Conservation (phyloP, 2,888 invertebrate genomes). For the Adelognathus sp. region DNA sequence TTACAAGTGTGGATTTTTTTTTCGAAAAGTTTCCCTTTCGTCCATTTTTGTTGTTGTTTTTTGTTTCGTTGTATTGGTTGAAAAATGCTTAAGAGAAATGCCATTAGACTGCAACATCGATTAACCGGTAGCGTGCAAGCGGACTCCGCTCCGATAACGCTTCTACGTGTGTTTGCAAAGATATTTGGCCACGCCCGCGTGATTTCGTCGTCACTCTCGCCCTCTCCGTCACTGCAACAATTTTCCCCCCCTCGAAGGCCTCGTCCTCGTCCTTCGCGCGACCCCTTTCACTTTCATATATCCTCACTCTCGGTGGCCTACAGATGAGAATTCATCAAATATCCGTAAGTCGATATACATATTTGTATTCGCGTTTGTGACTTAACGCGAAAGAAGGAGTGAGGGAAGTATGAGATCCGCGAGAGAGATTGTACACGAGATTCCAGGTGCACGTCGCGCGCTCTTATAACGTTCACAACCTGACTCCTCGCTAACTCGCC, state of each 20-base stretch:
- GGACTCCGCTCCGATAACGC: neutral
- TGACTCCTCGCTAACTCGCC: constrained; percentile 42
- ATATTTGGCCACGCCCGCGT: constrained; percentile 47
- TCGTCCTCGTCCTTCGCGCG: constrained; percentile 54
- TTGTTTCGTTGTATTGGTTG: too few relatives aligned
- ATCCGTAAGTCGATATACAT: constrained; percentile 2
- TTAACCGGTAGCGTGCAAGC: neutral
- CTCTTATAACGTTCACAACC: constrained; percentile 37
- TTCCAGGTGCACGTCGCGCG: neutral
- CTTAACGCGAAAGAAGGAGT: neutral
- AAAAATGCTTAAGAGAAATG: too few relatives aligned
- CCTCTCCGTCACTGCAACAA: constrained; percentile 28
- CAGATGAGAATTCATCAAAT: constrained; percentile 54
- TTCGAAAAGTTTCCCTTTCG: too few relatives aligned
- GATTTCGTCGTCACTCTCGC: constrained; percentile 15
- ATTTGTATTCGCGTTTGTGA: constrained; percentile 30
- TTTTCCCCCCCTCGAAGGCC: constrained; percentile 51
- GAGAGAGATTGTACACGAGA: constrained; percentile 31
- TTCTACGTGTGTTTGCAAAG: neutral
- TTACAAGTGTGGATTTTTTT: too few relatives aligned
- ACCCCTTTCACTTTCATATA: constrained; percentile 62
- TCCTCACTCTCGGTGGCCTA: constrained; percentile 54
- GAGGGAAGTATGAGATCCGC: neutral
- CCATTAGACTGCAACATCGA: neutral
- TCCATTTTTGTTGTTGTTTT: too few relatives aligned